Evolutionary conservation across 2,888 invertebrate species (phyloP).

Genomic region (Diarsia rubi): DNA sequence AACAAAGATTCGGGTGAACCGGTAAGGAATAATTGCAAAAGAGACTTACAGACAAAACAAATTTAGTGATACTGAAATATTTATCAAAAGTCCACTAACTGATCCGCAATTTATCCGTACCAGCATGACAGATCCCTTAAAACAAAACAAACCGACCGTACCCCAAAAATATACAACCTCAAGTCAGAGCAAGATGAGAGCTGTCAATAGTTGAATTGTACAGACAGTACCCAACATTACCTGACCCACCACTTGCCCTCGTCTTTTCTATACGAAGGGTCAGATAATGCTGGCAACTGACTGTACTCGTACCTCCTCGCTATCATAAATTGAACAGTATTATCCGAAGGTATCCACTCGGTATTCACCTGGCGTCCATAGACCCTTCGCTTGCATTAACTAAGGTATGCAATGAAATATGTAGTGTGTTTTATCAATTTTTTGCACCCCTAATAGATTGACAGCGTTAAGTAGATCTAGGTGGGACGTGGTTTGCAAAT

Average conservation of each 20-base stretch:
- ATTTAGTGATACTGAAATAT: neutral
- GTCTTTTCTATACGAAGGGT: too few relatives aligned
- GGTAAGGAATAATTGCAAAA: neutral
- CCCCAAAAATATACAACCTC: constrained; percentile 12
- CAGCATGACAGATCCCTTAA: neutral
- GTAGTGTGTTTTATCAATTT: constrained; percentile 64
- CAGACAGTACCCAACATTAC: too few relatives aligned
- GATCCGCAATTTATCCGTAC: neutral
- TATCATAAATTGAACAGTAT: constrained; percentile 67
- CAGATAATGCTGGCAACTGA: too few relatives aligned
- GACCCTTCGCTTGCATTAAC: constrained; percentile 62
- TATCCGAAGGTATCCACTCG: constrained; percentile 63
- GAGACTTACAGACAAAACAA: neutral
- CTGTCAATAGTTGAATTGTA: constrained; percentile 61
- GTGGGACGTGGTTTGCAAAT: constrained; percentile 56
- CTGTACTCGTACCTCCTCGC: constrained; percentile 32
- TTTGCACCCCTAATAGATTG: constrained; percentile 54
- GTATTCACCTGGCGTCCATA: constrained; percentile 59
- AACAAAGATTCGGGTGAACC: neutral
- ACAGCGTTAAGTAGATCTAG: constrained; percentile 54
- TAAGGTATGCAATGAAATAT: constrained; percentile 65
- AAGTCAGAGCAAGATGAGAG: constrained; percentile 51
- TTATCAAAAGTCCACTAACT: neutral
- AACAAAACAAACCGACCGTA: neutral
- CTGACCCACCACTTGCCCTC: too few relatives aligned